A percentile compares a stretch with the other conserved stretches of the same genome.
These are phyloP conservation scores for Pleuronectes platessa DNA, from an alignment of 2,113 vertebrate species.

Conservation along the genomic window DNA sequence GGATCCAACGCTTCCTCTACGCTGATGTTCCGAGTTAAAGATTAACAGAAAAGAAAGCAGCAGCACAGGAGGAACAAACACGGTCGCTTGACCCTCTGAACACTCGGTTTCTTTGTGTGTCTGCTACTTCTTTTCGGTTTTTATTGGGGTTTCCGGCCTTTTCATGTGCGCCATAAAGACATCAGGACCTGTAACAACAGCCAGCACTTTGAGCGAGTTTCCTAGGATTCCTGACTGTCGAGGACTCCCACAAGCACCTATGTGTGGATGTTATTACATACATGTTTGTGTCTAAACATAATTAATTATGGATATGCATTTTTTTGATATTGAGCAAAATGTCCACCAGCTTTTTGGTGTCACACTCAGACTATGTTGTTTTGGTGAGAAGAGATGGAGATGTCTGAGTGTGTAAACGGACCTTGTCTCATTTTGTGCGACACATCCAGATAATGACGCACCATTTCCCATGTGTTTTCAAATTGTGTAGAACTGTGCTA, in stretches of 20 bases:
- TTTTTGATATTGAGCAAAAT: no score
- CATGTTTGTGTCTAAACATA: no score
- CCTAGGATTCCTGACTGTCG: not conserved
- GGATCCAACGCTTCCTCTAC: constrained; percentile 60
- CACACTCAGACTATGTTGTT: no score
- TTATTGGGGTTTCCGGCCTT: constrained; percentile 78
- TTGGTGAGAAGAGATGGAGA: no score
- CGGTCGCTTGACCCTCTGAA: constrained; percentile 12
- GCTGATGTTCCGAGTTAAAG: constrained; percentile 50
- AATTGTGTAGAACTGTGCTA: no score
- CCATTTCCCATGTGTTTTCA: no score
- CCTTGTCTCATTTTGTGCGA: no score
- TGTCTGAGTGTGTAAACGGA: no score
- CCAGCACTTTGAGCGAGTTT: not conserved
- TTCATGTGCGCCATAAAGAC: constrained; percentile 78
- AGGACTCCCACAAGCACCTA: not conserved
- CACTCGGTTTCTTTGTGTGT: constrained; percentile 55
- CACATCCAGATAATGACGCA: no score
- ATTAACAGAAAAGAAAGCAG: constrained; percentile 54
- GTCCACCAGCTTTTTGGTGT: no score
- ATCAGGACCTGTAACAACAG: constrained; percentile 45
- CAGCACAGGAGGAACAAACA: constrained; percentile 24
- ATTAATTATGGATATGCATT: no score
- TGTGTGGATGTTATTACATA: no score
- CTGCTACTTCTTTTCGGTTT: constrained; percentile 41